Percentiles rank a stretch among this genome's conserved stretches.
Conservation (phyloP, 2,113 vertebrate genomes). For the Reinhardtius hippoglossoides region DNA sequence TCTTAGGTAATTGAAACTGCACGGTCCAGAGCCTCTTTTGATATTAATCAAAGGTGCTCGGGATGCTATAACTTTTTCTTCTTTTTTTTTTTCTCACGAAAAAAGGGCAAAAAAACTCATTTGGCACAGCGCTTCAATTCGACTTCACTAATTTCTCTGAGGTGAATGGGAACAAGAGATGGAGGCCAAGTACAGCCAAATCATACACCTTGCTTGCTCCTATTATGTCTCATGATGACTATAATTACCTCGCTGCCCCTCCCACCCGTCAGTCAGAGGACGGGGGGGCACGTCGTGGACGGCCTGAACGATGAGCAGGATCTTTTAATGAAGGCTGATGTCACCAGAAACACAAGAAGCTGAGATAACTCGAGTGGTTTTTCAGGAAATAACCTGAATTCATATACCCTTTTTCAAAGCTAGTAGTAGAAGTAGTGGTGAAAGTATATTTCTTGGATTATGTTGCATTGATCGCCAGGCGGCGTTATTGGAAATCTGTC, state of each 20-base stretch:
- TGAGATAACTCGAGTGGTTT: too few relatives aligned
- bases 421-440: too few relatives aligned
- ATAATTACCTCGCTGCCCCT: slow-evolving; percentile 59
- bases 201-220: slow-evolving; percentile 42
- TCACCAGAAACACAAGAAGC: background rate
- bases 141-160: slow-evolving; percentile 70
- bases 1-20: slow-evolving; percentile 80
- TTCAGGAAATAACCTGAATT: too few relatives aligned
- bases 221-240: slow-evolving; percentile 64
- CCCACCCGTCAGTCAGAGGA: slow-evolving; percentile 41
- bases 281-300: background rate
- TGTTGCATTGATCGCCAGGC: background rate
- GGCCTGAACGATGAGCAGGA: background rate
- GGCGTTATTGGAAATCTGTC: slow-evolving; percentile 4
- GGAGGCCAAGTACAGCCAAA: slow-evolving; percentile 53
- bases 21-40: slow-evolving; percentile 76
- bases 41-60: slow-evolving; percentile 73
- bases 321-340: background rate
- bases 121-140: slow-evolving; percentile 50
- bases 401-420: too few relatives aligned
- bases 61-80: slow-evolving; percentile 49
- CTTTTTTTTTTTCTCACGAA: background rate
- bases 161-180: slow-evolving; percentile 64
- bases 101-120: slow-evolving; percentile 39
- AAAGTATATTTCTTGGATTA: background rate